Evolutionary conservation across 1,140 invertebrate species (phyloP), one percentile per base, ranked within the genome.

Genomic region (Phthorimaea operculella): DNA sequence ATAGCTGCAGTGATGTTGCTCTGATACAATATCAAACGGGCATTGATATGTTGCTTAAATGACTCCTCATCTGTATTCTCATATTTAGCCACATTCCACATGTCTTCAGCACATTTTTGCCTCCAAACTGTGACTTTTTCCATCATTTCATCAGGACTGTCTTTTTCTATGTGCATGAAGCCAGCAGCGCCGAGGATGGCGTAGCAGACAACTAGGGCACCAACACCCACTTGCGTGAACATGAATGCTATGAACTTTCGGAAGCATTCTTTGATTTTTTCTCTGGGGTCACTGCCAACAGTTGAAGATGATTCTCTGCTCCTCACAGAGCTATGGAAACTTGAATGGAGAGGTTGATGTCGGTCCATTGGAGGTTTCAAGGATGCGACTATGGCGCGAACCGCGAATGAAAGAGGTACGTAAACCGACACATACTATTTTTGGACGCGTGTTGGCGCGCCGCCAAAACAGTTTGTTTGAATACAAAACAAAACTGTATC

Each of bases 181-280:
- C 95, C 91, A 18, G 97, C 92, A 0, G 97, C 97, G 0, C 98
- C 98, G 9, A 98, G 89, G 48, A 99, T 93, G 1, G 97, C 95
- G 76, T 99, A 99, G 45, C 94, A 91, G 0, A 99, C 95, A 12
- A 99, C 96, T 4, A 99, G 86, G 0, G 93, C 95, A 44, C 96
- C 97, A 5, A 99, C 93, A 49, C 98, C 98, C 48, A 99, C 95
- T 87, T 95, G 93, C 1, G 94, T 96, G 82, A 93, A 96, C 94
- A 96, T 96, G 66, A 96, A 96, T 0, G 94, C 93, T 33, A 95
- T 90, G 58, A 95, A 87, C 73, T 95, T 95, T 18, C 94, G 86
- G 62, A 93, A 93, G 69, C 93, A 96, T 62, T 94, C 91, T 72
- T 94, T 94, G 16, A 93, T 86, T 69, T 90, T 91, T 67, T 92